Evolutionary conservation across 2,888 invertebrate species (phyloP).

Genomic region (Yponomeuta sedellus): DNA sequence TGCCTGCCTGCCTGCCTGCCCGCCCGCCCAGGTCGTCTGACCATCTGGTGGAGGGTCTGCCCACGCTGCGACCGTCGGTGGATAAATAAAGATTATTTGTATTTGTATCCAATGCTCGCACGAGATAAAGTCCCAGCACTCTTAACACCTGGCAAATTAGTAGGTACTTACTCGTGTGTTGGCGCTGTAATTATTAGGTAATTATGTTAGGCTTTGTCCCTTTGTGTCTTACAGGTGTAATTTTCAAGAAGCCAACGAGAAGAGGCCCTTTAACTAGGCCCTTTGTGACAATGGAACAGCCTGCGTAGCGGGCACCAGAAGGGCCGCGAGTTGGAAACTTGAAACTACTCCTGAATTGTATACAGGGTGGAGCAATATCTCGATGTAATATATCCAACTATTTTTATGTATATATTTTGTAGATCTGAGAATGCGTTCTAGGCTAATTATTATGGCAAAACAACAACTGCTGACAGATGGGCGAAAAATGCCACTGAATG

Average conservation of each 20-base stretch:
- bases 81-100: no score
- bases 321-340: background rate
- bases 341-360: background rate
- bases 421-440: no score
- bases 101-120: no score
- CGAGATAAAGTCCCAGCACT: background rate
- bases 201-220: slow-evolving; percentile 4
- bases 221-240: slow-evolving; percentile 4
- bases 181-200: slow-evolving; percentile 3
- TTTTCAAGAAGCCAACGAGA: background rate
- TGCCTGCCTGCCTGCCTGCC: no score
- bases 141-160: background rate
- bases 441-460: no score
- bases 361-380: background rate
- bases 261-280: slow-evolving; percentile 1
- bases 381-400: no score
- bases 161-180: background rate
- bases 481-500: no score
- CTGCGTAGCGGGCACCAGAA: background rate
- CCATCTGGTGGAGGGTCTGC: no score
- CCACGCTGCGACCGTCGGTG: no score
- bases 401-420: no score
- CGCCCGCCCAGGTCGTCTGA: no score
- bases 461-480: no score
- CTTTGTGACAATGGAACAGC: background rate